Evolutionary conservation across 2,888 invertebrate genomes (phyloP).

Genomic region (Pseudococcus longispinus): DNA sequence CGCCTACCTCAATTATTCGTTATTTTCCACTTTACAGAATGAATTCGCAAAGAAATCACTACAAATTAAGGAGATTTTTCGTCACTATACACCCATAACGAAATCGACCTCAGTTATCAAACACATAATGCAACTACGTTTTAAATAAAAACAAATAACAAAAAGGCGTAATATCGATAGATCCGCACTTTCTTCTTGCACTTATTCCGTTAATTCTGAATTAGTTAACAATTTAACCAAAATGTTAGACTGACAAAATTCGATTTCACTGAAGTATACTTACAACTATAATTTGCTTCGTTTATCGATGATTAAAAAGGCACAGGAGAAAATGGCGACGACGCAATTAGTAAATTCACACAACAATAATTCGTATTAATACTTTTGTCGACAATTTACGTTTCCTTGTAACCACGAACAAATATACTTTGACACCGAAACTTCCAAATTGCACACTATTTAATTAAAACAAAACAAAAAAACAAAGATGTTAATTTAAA

Average conservation of each 20-base stretch:
- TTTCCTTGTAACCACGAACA: neutral
- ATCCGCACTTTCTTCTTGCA: neutral
- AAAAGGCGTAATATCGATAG: neutral
- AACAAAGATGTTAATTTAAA: slow-evolving; percentile 41
- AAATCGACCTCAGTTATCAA: slow-evolving; percentile 14
- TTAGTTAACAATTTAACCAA: neutral
- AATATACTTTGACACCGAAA: slow-evolving; percentile 28
- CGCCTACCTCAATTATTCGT: neutral
- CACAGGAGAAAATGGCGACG: slow-evolving; percentile 29
- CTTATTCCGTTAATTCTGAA: neutral
- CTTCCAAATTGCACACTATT: slow-evolving; percentile 23
- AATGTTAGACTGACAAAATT: neutral
- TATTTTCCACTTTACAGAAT: neutral
- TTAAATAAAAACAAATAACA: slow-evolving; percentile 38
- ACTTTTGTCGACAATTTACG: slow-evolving; percentile 18
- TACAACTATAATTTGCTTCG: slow-evolving; percentile 36
- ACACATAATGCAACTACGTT: slow-evolving; percentile 43
- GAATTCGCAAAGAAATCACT: neutral
- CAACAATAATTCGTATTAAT: neutral
- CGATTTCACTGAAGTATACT: neutral
- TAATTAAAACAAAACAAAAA: slow-evolving; percentile 36
- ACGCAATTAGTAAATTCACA: slow-evolving; percentile 29
- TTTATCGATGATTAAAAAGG: slow-evolving; percentile 35
- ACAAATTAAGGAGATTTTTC: neutral
- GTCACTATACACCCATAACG: neutral